These are phyloP conservation scores for Solen grandis DNA, from an alignment of 1,140 invertebrate species.

Conservation along the genomic window DNA sequence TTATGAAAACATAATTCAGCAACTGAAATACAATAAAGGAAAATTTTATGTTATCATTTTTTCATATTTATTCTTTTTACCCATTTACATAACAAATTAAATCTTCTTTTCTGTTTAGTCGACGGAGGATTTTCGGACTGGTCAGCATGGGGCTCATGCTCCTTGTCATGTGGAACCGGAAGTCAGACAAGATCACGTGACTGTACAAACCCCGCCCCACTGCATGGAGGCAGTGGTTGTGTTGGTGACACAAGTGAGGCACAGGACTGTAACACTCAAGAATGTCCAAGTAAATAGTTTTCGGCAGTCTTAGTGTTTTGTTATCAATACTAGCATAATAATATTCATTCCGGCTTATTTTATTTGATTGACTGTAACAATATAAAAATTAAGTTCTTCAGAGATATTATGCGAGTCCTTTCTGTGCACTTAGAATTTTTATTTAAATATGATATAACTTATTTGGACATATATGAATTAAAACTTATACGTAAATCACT, in stretches of 20 bases:
- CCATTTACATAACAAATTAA: neutral
- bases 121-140: constrained; percentile 24
- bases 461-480: neutral
- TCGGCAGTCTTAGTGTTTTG: too few relatives aligned
- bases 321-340: too few relatives aligned
- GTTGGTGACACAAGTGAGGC: neutral
- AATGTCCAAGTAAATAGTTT: constrained; percentile 28
- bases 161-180: neutral
- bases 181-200: neutral
- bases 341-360: too few relatives aligned
- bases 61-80: too few relatives aligned
- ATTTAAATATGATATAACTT: too few relatives aligned
- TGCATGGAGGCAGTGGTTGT: neutral
- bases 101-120: neutral
- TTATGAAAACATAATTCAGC: neutral
- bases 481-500: neutral
- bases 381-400: neutral
- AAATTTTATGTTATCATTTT: neutral
- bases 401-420: neutral
- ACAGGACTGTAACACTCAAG: neutral
- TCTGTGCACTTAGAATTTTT: too few relatives aligned
- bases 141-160: constrained; percentile 10
- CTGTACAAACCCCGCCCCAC: constrained; percentile 29
- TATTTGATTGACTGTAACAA: neutral
- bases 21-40: neutral